Conservation (phyloP, 2,888 invertebrate species). For the Kuschelorhynchus macadamiae region DNA sequence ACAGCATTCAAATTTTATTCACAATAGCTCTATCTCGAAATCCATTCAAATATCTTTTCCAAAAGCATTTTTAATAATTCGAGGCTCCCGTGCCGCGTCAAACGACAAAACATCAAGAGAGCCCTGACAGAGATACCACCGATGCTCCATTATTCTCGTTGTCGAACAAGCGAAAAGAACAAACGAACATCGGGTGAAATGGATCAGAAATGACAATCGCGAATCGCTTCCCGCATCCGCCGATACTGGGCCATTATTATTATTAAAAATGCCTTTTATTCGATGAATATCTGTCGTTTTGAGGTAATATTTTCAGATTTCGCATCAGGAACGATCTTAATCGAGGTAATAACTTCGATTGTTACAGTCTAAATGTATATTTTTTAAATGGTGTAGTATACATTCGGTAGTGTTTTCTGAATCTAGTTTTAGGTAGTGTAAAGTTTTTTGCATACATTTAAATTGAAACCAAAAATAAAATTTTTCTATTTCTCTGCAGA, state of each 20-base stretch:
- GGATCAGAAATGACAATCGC: slow-evolving; percentile 60
- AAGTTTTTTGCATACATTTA: no score
- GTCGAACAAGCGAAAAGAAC: slow-evolving; percentile 51
- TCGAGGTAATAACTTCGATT: no score
- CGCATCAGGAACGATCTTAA: no score
- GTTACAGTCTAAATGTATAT: no score
- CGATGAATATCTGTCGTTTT: slow-evolving; percentile 37
- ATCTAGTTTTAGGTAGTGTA: no score
- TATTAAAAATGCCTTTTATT: slow-evolving; percentile 58
- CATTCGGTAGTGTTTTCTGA: no score
- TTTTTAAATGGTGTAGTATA: no score
- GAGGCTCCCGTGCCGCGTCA: slow-evolving; percentile 23
- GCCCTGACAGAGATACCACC: slow-evolving; percentile 25
- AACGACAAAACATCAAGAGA: slow-evolving; percentile 38
- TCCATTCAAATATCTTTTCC: slow-evolving; percentile 19
- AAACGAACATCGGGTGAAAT: slow-evolving; percentile 59
- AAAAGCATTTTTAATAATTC: slow-evolving; percentile 39
- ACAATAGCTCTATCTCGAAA: no score
- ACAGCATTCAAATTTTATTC: no score
- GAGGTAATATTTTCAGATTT: slow-evolving; percentile 23
- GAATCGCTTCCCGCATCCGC: slow-evolving; percentile 44
- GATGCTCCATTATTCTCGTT: slow-evolving; percentile 51
- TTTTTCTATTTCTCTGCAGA: no score
- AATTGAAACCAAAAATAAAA: no score
- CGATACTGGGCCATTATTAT: slow-evolving; percentile 57